Conservation (phyloP, 2,113 vertebrate genomes). For the Ardeotis arabs region DNA sequence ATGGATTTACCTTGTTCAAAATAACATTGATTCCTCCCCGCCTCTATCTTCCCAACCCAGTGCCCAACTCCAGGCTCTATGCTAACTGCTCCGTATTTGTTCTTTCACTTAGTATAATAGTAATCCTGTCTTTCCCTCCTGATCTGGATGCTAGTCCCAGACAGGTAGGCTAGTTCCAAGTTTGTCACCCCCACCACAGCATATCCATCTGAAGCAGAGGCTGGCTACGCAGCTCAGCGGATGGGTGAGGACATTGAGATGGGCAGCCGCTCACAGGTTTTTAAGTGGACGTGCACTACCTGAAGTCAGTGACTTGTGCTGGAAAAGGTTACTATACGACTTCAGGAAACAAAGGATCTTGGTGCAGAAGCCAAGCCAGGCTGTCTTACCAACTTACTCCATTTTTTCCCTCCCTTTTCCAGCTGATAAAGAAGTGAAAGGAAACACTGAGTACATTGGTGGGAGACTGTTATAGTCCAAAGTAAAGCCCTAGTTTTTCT, state of each 20-base stretch:
- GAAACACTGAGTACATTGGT: not conserved
- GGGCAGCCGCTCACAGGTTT: not conserved
- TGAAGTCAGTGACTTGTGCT: not conserved
- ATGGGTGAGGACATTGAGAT: fast-evolving
- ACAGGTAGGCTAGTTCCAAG: not conserved
- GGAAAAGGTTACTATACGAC: not conserved
- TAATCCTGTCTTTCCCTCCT: not conserved
- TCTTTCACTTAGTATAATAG: not conserved
- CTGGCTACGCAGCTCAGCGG: not conserved
- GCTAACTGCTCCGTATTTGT: not conserved
- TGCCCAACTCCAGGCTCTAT: not conserved
- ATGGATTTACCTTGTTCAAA: not conserved
- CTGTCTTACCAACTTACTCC: not conserved
- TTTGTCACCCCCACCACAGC: not conserved
- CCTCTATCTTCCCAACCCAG: not conserved
- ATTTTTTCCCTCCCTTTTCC: not conserved
- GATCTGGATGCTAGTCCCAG: not conserved
- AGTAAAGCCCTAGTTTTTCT: not conserved
- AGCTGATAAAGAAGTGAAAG: not conserved
- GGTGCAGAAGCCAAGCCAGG: not conserved
- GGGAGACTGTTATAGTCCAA: not conserved
- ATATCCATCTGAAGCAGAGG: not conserved
- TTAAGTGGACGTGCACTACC: not conserved
- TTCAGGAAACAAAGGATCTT: not conserved
- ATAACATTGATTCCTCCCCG: not conserved